Percentiles rank a stretch among this genome's conserved stretches.
phyloP scores from a whole-genome alignment of 2,113 vertebrate genomes.

The Hemibagrus wyckioides region DNA sequence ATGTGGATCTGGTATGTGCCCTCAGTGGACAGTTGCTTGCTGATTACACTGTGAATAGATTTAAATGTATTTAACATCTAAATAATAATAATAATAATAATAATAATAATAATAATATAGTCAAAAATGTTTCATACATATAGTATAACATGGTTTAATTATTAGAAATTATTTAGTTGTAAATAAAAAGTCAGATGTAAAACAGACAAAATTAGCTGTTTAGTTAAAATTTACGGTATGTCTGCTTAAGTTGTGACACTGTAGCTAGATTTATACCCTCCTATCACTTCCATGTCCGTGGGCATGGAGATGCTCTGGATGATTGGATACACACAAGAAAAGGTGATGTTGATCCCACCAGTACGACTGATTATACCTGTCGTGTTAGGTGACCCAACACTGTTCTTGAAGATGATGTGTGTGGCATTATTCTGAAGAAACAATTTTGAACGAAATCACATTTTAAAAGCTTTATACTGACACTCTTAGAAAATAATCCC shows the following conservation, averaged over 20 bases:
- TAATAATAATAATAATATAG: background rate
- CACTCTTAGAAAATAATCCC: background rate
- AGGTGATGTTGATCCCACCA: background rate
- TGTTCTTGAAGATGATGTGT: conserved; percentile 26
- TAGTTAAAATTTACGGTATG: background rate
- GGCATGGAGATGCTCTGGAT: conserved; percentile 39
- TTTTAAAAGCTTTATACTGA: background rate
- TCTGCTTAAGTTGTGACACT: background rate
- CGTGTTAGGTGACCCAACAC: background rate
- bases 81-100: background rate
- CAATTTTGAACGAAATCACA: too few species aligned
- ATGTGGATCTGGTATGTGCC: conserved; percentile 48
- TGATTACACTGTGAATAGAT: conserved; percentile 46
- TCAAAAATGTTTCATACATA: background rate
- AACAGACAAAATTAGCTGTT: background rate
- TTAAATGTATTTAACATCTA: background rate
- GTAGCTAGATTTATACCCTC: conserved; percentile 17
- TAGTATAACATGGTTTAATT: background rate
- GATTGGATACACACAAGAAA: conserved; percentile 43
- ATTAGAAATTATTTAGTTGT: background rate
- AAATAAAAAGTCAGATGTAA: background rate
- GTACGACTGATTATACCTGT: too few species aligned
- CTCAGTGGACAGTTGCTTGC: conserved; percentile 19
- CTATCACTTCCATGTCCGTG: conserved; percentile 21
- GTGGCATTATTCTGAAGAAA: background rate